Evolutionary conservation across 2,797 vertebrate genomes (phyloP).

Genomic region (Cyprinella venusta): DNA sequence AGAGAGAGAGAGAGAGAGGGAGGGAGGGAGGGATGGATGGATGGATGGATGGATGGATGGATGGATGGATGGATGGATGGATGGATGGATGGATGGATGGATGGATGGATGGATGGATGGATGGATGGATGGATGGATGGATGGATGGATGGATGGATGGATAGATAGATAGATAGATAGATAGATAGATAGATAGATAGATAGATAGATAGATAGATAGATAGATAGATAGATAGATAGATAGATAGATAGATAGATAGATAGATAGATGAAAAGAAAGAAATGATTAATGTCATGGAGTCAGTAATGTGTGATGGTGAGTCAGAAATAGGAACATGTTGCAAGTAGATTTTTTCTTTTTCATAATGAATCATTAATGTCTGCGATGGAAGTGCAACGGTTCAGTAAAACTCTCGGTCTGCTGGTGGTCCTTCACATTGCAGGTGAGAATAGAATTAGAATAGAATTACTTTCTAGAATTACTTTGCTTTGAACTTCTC

Average conservation of each 20-base stretch:
- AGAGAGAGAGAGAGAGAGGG: too few relatives aligned
- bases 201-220: background rate
- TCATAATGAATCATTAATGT: background rate
- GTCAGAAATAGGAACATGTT: constrained; percentile 53
- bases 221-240: background rate
- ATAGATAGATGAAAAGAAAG: background rate
- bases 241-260: background rate
- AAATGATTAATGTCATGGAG: background rate
- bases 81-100: too few relatives aligned
- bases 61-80: too few relatives aligned
- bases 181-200: background rate
- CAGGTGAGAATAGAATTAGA: constrained; percentile 62
- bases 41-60: too few relatives aligned
- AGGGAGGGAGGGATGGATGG: too few relatives aligned
- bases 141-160: too few relatives aligned
- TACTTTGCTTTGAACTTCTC: background rate
- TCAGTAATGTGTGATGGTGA: constrained; percentile 47
- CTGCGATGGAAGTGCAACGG: constrained; percentile 58
- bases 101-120: too few relatives aligned
- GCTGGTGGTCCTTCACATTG: constrained; percentile 53
- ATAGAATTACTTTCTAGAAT: background rate
- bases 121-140: too few relatives aligned
- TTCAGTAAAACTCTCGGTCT: constrained; percentile 57
- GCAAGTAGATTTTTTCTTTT: background rate
- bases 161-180: background rate